phyloP scores from a whole-genome alignment of 2,113 vertebrate genomes.

The Cavia porcellus region DNA sequence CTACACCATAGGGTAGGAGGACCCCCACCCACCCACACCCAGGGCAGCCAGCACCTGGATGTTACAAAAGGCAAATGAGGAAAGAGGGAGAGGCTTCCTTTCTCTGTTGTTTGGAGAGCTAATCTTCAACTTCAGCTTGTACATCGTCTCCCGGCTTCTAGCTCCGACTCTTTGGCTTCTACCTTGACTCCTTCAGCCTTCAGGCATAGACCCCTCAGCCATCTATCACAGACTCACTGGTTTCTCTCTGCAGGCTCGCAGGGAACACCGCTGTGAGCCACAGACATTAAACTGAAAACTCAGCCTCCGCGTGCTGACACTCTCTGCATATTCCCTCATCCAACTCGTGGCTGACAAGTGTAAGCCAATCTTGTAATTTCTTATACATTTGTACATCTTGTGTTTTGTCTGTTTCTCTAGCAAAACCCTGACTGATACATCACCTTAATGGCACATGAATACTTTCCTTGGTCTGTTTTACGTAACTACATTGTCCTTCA shows the following conservation, averaged over 20 bases:
- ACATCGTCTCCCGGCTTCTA: neutral
- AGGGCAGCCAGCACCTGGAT: neutral
- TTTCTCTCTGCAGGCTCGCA: neutral
- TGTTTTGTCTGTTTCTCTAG: neutral
- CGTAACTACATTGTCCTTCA: neutral
- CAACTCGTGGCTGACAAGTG: too few species aligned
- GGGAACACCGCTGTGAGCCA: too few species aligned
- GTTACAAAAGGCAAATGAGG: neutral
- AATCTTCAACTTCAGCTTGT: neutral
- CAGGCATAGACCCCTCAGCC: too few species aligned
- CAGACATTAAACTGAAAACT: too few species aligned
- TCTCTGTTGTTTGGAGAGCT: neutral
- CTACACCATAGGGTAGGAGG: neutral
- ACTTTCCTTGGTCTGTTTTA: slow-evolving; percentile 11
- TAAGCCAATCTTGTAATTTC: too few species aligned
- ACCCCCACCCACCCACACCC: too few species aligned
- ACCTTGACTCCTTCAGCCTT: neutral
- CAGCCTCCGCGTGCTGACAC: too few species aligned
- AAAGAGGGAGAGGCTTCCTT: neutral
- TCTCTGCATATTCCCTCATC: too few species aligned
- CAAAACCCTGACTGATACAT: neutral
- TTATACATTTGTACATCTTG: too few species aligned
- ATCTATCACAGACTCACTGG: neutral
- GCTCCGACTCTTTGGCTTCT: neutral
- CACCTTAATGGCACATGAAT: neutral